Base-by-base conservation (phyloP, 2,797 vertebrate species). In the Oreochromis mossambicus region DNA sequence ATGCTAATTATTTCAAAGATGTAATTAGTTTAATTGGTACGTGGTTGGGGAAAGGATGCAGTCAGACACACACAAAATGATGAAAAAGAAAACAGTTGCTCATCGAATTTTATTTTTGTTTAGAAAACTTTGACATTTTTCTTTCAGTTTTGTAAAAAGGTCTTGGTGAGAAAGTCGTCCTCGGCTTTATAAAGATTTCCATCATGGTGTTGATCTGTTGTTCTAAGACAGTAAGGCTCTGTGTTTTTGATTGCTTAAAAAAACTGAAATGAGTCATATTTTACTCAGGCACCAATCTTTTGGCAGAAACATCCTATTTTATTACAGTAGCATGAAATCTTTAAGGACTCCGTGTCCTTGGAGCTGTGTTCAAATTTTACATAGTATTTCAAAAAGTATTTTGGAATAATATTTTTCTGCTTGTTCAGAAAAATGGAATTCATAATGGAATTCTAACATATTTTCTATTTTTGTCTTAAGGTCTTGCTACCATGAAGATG, bases 391-490 rank as follows among this genome's bases (percentile, higher is more conserved):
- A 68, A 41, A 68, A 41, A 26, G 26, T 26, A 26, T 41, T 24
- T 54, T 24, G 36, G 12, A 68, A 26, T 26, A 26, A 26, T 26
- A 26, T 41, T 68, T 41, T 68, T 41, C 63, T 41, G n/a, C 63
- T 41, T 68, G 36, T 68, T 41, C 38, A 26, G 4, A 26, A 26
- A 26, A 26, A 26, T 26, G 24, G 24, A n/a, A 38, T 38, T 7
- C 58, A 63, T 21, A 38, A 2, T 36, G 17, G 32, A 63, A 36
- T 63, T 63, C 32, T 63, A 36, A 63, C 32, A 5, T 36, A 3
- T 5, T 73, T 78, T 56, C 79, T 75, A n/a, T 92, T 43, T 89
- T 1, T 36, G 6, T 86, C 54, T 29, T 51, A 95, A 94, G 91
- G 46, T 83, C 56, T 77, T 1, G 8, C 81, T 70, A 86, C 76